Percentiles rank a stretch among this genome's conserved stretches.
Evolutionary conservation across 2,113 vertebrate species (phyloP).

Genomic region (Fukomys damarensis): DNA sequence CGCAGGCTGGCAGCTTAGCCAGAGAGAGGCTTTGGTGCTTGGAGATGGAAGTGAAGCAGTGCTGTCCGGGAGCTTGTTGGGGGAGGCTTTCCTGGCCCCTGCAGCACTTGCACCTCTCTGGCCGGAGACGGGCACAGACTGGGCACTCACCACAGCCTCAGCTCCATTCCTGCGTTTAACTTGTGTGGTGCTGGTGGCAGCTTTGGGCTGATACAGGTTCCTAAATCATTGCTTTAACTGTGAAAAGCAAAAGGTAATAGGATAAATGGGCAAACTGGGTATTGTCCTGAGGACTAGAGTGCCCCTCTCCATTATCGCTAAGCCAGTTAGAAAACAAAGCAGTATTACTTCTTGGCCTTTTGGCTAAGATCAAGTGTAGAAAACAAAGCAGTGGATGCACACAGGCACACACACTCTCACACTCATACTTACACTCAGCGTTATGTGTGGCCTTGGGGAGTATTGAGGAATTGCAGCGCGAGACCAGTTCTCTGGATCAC

Average conservation of each 20-base stretch:
- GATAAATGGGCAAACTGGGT: neutral
- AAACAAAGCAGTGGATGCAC: neutral
- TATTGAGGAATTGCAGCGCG: neutral
- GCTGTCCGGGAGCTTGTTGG: neutral
- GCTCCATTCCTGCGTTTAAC: neutral
- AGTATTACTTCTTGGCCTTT: too few species aligned
- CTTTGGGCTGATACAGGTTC: neutral
- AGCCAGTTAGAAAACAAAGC: neutral
- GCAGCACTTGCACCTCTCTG: neutral
- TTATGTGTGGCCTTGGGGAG: neutral
- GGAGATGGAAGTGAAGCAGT: neutral
- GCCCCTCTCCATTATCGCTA: neutral
- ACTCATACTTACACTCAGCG: neutral
- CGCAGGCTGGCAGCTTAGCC: neutral
- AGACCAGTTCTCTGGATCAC: neutral
- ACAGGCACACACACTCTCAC: neutral
- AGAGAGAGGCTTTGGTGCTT: accelerated
- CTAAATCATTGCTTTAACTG: neutral
- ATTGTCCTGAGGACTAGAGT: neutral
- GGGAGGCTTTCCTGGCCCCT: neutral
- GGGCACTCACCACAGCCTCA: too few species aligned
- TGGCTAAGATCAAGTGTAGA: too few species aligned
- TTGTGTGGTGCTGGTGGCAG: neutral
- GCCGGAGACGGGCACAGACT: neutral
- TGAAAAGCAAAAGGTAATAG: neutral